These are phyloP conservation scores for Drosophila miranda DNA, from an alignment of 1,140 invertebrate genomes.

Conservation along the genomic window DNA sequence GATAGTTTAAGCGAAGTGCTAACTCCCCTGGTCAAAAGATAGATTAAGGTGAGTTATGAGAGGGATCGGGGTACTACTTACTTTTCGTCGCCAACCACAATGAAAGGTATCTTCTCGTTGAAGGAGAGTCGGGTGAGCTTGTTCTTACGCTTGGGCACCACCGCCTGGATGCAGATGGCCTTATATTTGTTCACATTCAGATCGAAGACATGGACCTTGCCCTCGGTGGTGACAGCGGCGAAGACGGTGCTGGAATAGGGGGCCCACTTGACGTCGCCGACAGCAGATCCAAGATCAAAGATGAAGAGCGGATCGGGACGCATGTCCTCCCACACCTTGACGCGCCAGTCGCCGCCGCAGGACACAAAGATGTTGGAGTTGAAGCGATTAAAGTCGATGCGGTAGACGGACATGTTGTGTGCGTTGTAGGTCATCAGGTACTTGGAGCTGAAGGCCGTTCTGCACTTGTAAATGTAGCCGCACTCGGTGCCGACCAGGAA, in stretches of 20 bases:
- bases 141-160: conserved; percentile 92
- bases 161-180: conserved; percentile 92
- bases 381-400: conserved; percentile 94
- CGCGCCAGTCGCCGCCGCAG: conserved; percentile 95
- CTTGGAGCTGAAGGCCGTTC: conserved; percentile 91
- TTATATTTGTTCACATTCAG: conserved; percentile 96
- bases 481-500: conserved; percentile 96
- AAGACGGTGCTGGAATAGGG: conserved; percentile 97
- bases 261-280: conserved; percentile 96
- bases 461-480: conserved; percentile 95
- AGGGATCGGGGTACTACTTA: conserved; percentile 82
- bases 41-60: not conserved
- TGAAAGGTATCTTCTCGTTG: conserved; percentile 91
- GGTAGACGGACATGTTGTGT: conserved; percentile 94
- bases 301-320: conserved; percentile 93
- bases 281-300: conserved; percentile 94
- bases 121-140: conserved; percentile 94
- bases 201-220: conserved; percentile 95
- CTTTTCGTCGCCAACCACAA: conserved; percentile 96
- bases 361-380: conserved; percentile 94
- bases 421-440: conserved; percentile 92
- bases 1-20: conserved; percentile 94
- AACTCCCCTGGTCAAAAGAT: conserved; percentile 86
- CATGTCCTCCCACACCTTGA: conserved; percentile 97
- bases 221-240: conserved; percentile 95